Evolutionary conservation across 2,797 vertebrate species (phyloP), one percentile per base, ranked within the genome.

Genomic region (Phrynocephalus vlangalii): DNA sequence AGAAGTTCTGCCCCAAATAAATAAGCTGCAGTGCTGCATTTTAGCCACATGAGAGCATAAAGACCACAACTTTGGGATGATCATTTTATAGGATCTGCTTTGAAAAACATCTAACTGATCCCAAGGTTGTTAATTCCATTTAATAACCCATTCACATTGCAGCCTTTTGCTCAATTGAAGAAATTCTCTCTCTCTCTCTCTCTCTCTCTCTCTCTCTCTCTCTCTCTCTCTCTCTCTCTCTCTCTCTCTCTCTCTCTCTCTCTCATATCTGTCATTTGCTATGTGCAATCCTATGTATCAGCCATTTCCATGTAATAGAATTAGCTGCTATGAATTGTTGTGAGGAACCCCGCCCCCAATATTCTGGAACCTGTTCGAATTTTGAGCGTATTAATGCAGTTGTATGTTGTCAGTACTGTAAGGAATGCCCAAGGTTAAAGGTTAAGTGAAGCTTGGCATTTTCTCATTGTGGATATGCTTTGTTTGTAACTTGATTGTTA

Each of bases 11-110:
- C 67, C 2, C 33, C 77, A n/a, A 2, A 3, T 6, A 7, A 56
- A 79, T 60, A 71, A 1, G 63, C 73, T 91, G 92, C 88, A 93
- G 6, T 88, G 90, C 89, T 76, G 28, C 79, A 71, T 52, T 30
- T 30, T 88, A 90, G 79, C 90, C 92, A 91, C 92, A 63, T 56
- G 92, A 84, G 90, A 92, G 91, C 91, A 90, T 0, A 70, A 77
- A 38, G 67, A 79, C 79, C 87, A 52, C 72, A 66, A 22, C 78
- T 73, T 73, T 75, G 38, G 68, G 67, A 30, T 79, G 13, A 56
- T 33, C 33, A 68, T 70, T 85, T 33, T 7, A 8, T 0, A 0
- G 2, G 0, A 6, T 15, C 7, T 0, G 0, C 22, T 86, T 44
- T 24, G 7, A 24, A 20, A 11, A 75, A 48, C 7, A 63, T 33